A percentile compares a stretch with the other conserved stretches of the same genome.
These are phyloP conservation scores for Macrosoma leucophasiata DNA, from an alignment of 2,888 invertebrate genomes.

Conservation along the genomic window DNA sequence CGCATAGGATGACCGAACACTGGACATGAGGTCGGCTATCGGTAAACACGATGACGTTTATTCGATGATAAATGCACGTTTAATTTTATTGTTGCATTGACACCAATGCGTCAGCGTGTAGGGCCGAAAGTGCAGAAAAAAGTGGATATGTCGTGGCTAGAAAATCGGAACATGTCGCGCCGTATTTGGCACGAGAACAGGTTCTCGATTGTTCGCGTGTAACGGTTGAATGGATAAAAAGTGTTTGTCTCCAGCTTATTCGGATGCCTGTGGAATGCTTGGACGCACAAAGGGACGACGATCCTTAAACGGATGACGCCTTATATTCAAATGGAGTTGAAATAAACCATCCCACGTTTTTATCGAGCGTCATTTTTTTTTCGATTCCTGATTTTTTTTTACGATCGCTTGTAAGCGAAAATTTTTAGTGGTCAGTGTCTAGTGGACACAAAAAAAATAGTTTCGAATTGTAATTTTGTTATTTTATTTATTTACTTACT, in stretches of 20 bases:
- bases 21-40: conserved; percentile 63
- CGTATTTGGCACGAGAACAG: conserved; percentile 49
- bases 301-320: conserved; percentile 48
- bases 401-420: too few species aligned
- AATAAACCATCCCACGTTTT: conserved; percentile 34
- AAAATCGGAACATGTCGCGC: conserved; percentile 61
- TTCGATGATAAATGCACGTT: conserved; percentile 49
- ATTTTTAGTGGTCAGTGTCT: too few species aligned
- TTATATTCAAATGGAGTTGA: conserved; percentile 57
- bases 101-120: conserved; percentile 57
- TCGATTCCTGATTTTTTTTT: too few species aligned
- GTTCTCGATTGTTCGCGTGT: conserved; percentile 63
- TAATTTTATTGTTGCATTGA: conserved; percentile 69
- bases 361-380: not conserved
- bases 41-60: conserved; percentile 44
- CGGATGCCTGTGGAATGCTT: conserved; percentile 59
- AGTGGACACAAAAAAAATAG: too few species aligned
- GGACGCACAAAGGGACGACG: conserved; percentile 54
- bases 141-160: conserved; percentile 58
- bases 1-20: too few species aligned
- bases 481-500: too few species aligned
- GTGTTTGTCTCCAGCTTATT: conserved; percentile 52
- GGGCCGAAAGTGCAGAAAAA: conserved; percentile 50
- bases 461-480: too few species aligned
- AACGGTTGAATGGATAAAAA: conserved; percentile 58